phyloP scores from a whole-genome alignment of 2,888 invertebrate species.

The Venustoraphidia nigricollis region DNA sequence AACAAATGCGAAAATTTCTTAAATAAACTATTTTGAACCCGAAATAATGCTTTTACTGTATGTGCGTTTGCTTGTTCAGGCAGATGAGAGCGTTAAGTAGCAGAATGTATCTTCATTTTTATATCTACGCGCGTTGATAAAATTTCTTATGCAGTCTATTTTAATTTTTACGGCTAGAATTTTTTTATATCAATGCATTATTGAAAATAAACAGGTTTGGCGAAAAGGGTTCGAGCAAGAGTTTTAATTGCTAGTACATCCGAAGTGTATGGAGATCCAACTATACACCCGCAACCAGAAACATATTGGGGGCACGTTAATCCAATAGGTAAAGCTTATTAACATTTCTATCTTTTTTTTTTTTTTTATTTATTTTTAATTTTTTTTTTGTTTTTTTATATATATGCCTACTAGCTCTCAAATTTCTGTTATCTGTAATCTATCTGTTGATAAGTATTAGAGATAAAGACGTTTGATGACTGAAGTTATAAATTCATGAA shows the following conservation, averaged over 20 bases:
- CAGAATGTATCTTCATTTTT: too few relatives aligned
- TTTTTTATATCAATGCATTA: too few relatives aligned
- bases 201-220: conserved; percentile 45
- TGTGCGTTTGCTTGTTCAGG: too few relatives aligned
- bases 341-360: conserved; percentile 3
- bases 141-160: too few relatives aligned
- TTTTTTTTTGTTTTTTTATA: too few relatives aligned
- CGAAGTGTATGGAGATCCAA: conserved; percentile 98
- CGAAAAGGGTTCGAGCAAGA: conserved; percentile 82
- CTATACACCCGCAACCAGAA: conserved; percentile 95
- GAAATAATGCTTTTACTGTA: too few relatives aligned
- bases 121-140: too few relatives aligned
- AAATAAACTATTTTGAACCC: too few relatives aligned
- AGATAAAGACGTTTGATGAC: background rate
- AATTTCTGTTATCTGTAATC: background rate
- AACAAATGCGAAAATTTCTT: too few relatives aligned
- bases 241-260: conserved; percentile 95
- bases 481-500: background rate
- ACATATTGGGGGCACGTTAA: conserved; percentile 99
- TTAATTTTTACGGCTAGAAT: too few relatives aligned
- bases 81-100: too few relatives aligned
- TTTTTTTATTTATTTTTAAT: too few relatives aligned
- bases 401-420: conserved; percentile 1
- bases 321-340: conserved; percentile 59
- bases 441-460: conserved; percentile 1